Evolutionary conservation across 2,113 vertebrate species (phyloP), one percentile per base, ranked within the genome.

Genomic region (Acrocephalus arundinaceus): DNA sequence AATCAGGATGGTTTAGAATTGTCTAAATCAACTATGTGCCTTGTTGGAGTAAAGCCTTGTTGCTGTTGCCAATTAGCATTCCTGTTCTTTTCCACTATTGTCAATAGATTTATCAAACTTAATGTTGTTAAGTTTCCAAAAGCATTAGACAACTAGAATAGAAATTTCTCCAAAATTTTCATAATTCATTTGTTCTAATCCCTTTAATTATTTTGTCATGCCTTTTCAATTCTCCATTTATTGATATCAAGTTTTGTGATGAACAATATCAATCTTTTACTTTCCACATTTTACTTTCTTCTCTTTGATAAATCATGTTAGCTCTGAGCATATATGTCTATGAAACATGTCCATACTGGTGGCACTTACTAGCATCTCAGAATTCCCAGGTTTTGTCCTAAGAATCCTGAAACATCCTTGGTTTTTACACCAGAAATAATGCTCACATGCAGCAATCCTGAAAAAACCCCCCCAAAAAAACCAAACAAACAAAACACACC

Each of bases 161-260:
- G 7, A 58, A 66, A 80, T 77, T 79, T 83, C 35, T 74, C 57
- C 11, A 80, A 58, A 72, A 41, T 72, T 74, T 66, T 87, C 28
- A 35, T 57, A 77, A 37, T 74, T 94, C 55, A 72, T 46, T 55
- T 87, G 3, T 89, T 83, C 11, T 77, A 73, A 80, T 77, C 28
- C 8, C 13, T 85, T 89, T 89, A 89, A 90, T 93, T 87, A 90
- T 95, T 85, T 94, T 94, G 51, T 76, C 58, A 57, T 45, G 10
- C 61, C 35, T 57, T 83, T 81, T 83, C 52, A 92, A 57, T 80
- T 93, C 24, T 80, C 18, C n/a, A 8, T 66, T 74, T 94, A 45
- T 68, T 85, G 33, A 52, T 82, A 67, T 5, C 22, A 74, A 90
- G 9, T 65, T 89, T 87, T 66, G 39, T 71, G 46, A 85, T 59